Conservation (phyloP, 2,888 invertebrate genomes). For the Siphlonurus alternatus region DNA sequence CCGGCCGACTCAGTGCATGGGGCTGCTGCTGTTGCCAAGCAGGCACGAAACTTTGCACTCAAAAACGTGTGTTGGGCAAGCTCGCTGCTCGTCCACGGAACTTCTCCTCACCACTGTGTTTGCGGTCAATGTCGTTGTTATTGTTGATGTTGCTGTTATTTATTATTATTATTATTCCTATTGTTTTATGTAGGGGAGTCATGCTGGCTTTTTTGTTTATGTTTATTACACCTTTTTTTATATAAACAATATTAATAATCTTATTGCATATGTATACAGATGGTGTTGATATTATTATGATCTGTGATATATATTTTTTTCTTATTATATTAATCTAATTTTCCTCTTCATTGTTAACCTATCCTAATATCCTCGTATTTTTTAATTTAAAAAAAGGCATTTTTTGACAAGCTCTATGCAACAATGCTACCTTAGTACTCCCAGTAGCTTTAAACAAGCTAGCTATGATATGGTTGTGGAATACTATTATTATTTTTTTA, state of each 20-base stretch:
- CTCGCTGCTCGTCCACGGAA: neutral
- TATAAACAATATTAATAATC: neutral
- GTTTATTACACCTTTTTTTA: neutral
- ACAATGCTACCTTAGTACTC: neutral
- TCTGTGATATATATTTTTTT: neutral
- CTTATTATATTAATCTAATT: neutral
- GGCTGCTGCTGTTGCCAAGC: neutral
- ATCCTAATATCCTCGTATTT: neutral
- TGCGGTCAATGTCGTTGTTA: neutral
- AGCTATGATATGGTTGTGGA: neutral
- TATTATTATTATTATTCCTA: neutral
- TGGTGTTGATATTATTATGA: neutral
- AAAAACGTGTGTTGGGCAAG: neutral
- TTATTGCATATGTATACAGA: neutral
- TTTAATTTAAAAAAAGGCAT: neutral
- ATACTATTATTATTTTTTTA: neutral
- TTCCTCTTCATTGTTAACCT: neutral
- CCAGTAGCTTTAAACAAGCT: neutral
- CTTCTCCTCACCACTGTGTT: neutral
- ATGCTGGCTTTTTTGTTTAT: neutral
- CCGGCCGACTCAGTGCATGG: too few relatives aligned
- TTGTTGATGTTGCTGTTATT: neutral
- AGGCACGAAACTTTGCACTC: neutral
- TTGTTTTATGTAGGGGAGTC: neutral
- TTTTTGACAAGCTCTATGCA: neutral